Evolutionary conservation across 2,113 vertebrate species (phyloP).

Genomic region (Collichthys lucidus): DNA sequence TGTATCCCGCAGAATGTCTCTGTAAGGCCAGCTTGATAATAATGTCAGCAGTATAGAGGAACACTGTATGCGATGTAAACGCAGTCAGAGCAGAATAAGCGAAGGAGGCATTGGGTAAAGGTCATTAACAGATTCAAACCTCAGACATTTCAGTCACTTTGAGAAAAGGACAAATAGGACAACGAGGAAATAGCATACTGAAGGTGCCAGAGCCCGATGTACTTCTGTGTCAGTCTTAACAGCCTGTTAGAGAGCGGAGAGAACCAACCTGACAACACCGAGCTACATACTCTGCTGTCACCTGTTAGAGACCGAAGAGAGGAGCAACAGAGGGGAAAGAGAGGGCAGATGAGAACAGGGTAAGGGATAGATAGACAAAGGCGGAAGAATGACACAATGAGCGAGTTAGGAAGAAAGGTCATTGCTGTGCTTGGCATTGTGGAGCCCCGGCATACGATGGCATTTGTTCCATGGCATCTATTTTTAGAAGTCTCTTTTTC

Average conservation of each 20-base stretch:
- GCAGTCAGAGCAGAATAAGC: neutral
- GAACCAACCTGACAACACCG: constrained; percentile 41
- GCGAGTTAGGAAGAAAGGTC: constrained; percentile 52
- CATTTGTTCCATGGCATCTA: constrained; percentile 37
- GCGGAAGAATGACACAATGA: constrained; percentile 7
- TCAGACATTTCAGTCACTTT: constrained; percentile 13
- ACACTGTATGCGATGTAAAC: neutral
- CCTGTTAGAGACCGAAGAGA: constrained; percentile 10
- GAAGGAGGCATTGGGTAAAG: neutral
- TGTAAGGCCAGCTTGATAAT: constrained; percentile 11
- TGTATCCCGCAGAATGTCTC: neutral
- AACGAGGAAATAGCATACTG: constrained; percentile 24
- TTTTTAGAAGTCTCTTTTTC: constrained; percentile 59
- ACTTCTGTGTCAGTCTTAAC: constrained; percentile 42
- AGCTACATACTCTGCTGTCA: constrained; percentile 23
- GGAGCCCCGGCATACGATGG: constrained; percentile 23
- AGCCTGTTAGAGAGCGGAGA: constrained; percentile 50
- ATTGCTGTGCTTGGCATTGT: constrained; percentile 28
- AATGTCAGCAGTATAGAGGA: constrained; percentile 1
- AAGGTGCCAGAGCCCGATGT: constrained; percentile 50
- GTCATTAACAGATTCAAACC: constrained; percentile 45
- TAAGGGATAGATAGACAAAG: neutral
- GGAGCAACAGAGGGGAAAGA: constrained; percentile 1
- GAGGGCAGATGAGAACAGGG: constrained; percentile 12
- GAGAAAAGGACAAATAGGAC: constrained; percentile 47